Conservation (phyloP, 2,797 vertebrate genomes). For the Pangasius sanitwongsei region DNA sequence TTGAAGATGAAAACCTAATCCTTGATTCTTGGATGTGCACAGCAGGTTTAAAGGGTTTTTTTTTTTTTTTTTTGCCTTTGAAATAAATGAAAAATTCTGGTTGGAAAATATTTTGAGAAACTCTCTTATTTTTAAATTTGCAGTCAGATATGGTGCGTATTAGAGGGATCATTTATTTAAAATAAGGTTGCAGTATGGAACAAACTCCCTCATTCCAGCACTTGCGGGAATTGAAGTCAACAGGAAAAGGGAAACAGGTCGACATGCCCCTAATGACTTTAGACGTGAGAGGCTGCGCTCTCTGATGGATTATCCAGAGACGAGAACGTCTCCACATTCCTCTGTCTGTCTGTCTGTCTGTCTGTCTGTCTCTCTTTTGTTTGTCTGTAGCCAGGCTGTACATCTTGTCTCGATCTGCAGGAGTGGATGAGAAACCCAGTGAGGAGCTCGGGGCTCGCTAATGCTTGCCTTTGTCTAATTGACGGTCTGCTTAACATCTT, state of each 20-base stretch:
- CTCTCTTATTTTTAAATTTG: not conserved
- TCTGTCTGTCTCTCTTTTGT: not conserved
- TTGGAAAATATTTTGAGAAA: not conserved
- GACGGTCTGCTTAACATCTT: constrained; percentile 43
- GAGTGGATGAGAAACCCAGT: constrained; percentile 44
- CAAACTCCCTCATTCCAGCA: constrained; percentile 19
- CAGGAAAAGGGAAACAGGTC: constrained; percentile 45
- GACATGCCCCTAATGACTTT: not conserved
- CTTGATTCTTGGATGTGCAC: not conserved
- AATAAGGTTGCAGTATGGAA: not conserved
- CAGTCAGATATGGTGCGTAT: not conserved
- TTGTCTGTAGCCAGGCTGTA: constrained; percentile 34
- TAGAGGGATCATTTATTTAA: not conserved
- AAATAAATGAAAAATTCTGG: not conserved
- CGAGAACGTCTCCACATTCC: not conserved
- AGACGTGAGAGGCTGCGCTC: not conserved
- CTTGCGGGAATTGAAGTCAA: constrained; percentile 15
- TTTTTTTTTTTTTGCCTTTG: not conserved
- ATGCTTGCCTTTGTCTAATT: constrained; percentile 42
- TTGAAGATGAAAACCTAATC: not conserved
- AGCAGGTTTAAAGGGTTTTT: not conserved
- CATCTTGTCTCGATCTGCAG: constrained; percentile 61
- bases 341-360: not conserved
- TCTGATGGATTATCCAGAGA: constrained; percentile 43
- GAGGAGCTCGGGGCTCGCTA: constrained; percentile 35